Evolutionary conservation across 1,140 invertebrate genomes (phyloP), one percentile per base, ranked within the genome.

Genomic region (Sminthurides bifidus): DNA sequence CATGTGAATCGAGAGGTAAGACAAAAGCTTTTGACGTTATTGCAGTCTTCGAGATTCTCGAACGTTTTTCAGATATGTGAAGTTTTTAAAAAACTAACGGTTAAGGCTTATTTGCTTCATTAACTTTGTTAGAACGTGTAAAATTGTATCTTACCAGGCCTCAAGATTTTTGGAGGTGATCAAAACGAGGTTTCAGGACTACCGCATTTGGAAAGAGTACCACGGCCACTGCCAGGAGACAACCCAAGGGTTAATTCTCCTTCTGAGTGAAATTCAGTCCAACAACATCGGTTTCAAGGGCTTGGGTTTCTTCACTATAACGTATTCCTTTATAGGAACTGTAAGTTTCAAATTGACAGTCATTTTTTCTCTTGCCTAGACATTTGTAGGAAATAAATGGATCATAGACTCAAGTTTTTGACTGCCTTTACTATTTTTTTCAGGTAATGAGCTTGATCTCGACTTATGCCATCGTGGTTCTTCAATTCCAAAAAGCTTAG

Each of bases 251-350:
- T 17, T 51, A 6, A 19, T 37, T 27, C 4, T 51, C 5, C 29
- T 51, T 10, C 24, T 38, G 15, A 5, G 35, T 51, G 29, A 51
- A 5, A 10, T 51, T 37, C 29, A 44, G 26, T 8, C 48, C 4
- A 21, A 21, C 19, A 33, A 14, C 10, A 37, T 51, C 15, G 53
- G 53, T 14, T 37, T 55, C 1, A 33, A 48, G 14, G 53, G 53
- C 17, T 12, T 33, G 0, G 53, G 30, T 6, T 55, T 55, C 45
- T 55, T 55, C 17, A 55, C 43, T 19, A 30, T 46, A 15, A 48
- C 53, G 4, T 55, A 55, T 17, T 15, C n/a, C 3, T 55, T 55
- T n/a, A 48, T 55, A n/a, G 53, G 53, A 35, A 38, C 53, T 30
- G 53, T 55, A 26, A n/a, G 37, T 27, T 30, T 35, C 23, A 12